Conservation (phyloP, 2,888 invertebrate species). For the Pammene aurita region DNA sequence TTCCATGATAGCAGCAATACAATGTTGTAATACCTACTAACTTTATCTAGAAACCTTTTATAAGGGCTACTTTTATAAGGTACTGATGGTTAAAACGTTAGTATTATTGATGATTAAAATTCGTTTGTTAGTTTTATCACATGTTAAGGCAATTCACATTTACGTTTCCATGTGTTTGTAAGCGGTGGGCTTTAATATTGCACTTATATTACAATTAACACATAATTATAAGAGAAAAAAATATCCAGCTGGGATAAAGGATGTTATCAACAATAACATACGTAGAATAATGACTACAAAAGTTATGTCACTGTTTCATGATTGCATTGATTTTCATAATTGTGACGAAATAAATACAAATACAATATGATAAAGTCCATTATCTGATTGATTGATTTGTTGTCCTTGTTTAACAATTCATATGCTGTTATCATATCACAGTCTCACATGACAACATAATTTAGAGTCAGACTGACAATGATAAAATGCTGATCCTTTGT, state of each 20-base stretch:
- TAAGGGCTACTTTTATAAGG: no score
- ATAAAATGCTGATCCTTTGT: slow-evolving; percentile 36
- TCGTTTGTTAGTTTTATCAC: slow-evolving; percentile 33
- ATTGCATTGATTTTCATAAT: slow-evolving; percentile 23
- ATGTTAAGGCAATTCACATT: slow-evolving; percentile 35
- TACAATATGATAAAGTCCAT: slow-evolving; percentile 31
- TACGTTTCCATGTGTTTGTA: slow-evolving; percentile 13
- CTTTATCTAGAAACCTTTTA: no score
- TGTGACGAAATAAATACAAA: slow-evolving; percentile 27
- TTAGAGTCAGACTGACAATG: slow-evolving; percentile 27
- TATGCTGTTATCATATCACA: slow-evolving; percentile 41
- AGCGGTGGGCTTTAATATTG: slow-evolving; percentile 42
- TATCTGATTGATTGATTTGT: slow-evolving; percentile 37
- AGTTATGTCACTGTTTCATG: slow-evolving; percentile 15
- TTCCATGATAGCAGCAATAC: neutral
- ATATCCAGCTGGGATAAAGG: neutral
- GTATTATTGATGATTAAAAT: no score
- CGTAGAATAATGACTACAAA: neutral
- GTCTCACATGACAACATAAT: slow-evolving; percentile 26
- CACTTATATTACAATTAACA: slow-evolving; percentile 18
- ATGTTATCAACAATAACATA: neutral
- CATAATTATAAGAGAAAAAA: neutral
- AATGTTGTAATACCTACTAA: no score
- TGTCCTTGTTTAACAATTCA: slow-evolving; percentile 37
- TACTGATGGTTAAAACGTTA: no score